Evolutionary conservation across 2,797 vertebrate species (phyloP), one percentile per base, ranked within the genome.

Genomic region (Percopsis omiscomaycus): DNA sequence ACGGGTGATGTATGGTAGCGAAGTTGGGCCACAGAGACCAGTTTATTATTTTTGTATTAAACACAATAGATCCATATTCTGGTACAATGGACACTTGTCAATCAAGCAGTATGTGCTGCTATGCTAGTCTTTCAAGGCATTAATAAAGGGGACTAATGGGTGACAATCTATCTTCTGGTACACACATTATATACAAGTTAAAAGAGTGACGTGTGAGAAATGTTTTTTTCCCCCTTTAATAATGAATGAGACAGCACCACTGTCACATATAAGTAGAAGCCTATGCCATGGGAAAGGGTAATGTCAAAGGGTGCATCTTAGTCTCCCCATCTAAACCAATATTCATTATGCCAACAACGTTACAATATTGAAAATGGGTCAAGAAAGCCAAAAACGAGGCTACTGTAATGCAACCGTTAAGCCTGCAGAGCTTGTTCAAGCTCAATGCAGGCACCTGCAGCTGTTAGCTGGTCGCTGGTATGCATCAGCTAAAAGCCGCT

Each of bases 31-130:
- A 89, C 81, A 75, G 71, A 85, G 80, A 86, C 71, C 71, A 76
- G 71, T 84, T 85, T 84, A 83, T 90, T 90, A 14, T 60, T 61
- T 83, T 88, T 86, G 81, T 82, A 89, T 73, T 89, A 89, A 91
- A 91, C 90, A 91, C 90, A 88, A 82, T 84, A 87, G 80, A 88
- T 85, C 66, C 88, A 90, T 88, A 86, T 81, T 71, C 89, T 89
- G 80, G 84, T 83, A 87, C 57, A 83, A 89, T 83, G 81, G 71
- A 88, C 80, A 88, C 69, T 77, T 85, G 83, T 73, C 83, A 84
- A 71, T 79, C 66, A 55, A 84, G 81, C 78, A 77, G 75, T 74
- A 74, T 67, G 64, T 29, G 32, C 4, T 37, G 32, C 64, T 82
- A 79, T 73, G 80, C 84, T 70, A 55, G 81, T 86, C 79, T 79